Evolutionary conservation across 2,888 invertebrate species (phyloP).

Genomic region (Hemistola chrysoprasaria): DNA sequence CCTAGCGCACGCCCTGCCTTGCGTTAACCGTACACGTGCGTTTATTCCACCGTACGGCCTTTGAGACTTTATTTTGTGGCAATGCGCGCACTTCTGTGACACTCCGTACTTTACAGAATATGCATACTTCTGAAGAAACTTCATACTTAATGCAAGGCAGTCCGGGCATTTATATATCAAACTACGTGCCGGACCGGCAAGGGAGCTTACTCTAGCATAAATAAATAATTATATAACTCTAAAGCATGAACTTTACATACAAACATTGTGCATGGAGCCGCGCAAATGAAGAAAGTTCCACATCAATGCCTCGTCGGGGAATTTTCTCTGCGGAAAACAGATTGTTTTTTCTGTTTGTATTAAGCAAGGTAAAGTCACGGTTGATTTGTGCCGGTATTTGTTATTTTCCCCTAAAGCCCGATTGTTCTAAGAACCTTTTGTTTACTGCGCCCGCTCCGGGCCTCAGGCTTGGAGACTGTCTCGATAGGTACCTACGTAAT

Average conservation of each 20-base stretch:
- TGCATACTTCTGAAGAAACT: too few species aligned
- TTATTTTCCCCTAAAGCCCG: constrained; percentile 47
- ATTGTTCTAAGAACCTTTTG: constrained; percentile 45
- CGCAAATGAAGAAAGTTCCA: constrained; percentile 56
- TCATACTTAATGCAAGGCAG: too few species aligned
- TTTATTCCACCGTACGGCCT: too few species aligned
- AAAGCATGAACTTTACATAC: constrained; percentile 9
- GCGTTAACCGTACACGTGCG: too few species aligned
- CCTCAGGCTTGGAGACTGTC: constrained; percentile 14
- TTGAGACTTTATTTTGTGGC: too few species aligned
- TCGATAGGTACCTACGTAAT: constrained; percentile 17
- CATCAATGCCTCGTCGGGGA: constrained; percentile 43
- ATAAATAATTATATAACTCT: too few species aligned
- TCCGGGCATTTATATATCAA: too few species aligned
- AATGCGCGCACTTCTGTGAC: too few species aligned
- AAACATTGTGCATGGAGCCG: constrained; percentile 22
- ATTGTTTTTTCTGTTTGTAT: constrained; percentile 41
- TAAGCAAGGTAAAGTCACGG: constrained; percentile 46
- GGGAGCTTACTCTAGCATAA: too few species aligned
- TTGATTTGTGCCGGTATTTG: constrained; percentile 61
- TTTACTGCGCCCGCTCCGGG: constrained; percentile 31
- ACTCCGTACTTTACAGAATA: too few species aligned
- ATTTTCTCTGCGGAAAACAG: constrained; percentile 43
- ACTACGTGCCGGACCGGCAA: too few species aligned
- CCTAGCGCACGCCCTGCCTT: too few species aligned